Evolutionary conservation across 2,797 vertebrate genomes (phyloP).

Genomic region (Urocyon cinereoargenteus): DNA sequence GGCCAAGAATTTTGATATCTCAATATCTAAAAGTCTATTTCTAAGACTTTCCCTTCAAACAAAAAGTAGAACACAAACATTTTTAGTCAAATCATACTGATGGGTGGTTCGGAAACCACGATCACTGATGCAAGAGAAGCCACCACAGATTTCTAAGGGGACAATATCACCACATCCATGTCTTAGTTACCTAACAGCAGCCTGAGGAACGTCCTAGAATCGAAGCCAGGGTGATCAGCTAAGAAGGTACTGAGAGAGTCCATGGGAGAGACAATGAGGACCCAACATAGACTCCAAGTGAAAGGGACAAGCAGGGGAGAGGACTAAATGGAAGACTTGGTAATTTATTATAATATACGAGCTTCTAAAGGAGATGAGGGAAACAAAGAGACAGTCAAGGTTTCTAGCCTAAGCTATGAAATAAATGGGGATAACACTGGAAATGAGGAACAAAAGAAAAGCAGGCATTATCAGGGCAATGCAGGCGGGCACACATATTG

Average conservation of each 20-base stretch:
- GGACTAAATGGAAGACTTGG: not conserved
- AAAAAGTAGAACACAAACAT: not conserved
- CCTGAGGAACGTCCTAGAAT: not conserved
- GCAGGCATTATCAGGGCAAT: not conserved
- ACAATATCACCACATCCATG: not conserved
- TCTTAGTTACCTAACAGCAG: not conserved
- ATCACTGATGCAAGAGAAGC: not conserved
- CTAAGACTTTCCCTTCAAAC: slow-evolving; percentile 23
- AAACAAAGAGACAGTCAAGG: not conserved
- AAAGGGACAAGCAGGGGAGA: not conserved
- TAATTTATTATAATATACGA: not conserved
- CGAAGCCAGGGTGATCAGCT: not conserved
- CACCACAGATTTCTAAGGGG: not conserved
- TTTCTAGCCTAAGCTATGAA: not conserved
- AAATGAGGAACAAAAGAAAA: not conserved
- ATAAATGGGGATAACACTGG: not conserved
- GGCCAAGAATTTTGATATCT: not conserved
- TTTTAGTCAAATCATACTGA: not conserved
- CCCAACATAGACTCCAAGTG: not conserved
- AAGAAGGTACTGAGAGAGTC: not conserved
- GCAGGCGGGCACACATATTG: not conserved
- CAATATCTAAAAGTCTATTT: not conserved
- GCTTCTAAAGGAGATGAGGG: not conserved
- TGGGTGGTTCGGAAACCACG: not conserved
- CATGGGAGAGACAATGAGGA: not conserved